Percentiles rank a stretch among this genome's conserved stretches.
These are phyloP conservation scores for Stegophylla sp. DNA, from an alignment of 2,888 invertebrate genomes.

Conservation along the genomic window DNA sequence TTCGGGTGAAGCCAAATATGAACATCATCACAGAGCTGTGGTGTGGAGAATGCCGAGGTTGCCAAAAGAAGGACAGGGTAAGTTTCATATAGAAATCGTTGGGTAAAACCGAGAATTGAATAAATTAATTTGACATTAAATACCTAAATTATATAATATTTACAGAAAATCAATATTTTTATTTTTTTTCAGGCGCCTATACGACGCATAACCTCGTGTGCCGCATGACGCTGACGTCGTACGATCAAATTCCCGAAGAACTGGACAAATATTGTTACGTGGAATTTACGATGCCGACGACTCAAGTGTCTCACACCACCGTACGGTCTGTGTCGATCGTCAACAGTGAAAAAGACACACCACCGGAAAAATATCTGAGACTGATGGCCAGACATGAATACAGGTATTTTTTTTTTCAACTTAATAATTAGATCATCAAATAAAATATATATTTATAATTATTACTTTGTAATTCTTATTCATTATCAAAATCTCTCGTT, in stretches of 20 bases:
- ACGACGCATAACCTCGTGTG: slow-evolving; percentile 96
- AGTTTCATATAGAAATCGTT: no score
- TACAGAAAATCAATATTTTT: no score
- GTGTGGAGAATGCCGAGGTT: slow-evolving; percentile 98
- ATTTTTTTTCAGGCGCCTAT: slow-evolving; percentile 90
- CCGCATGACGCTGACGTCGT: slow-evolving; percentile 92
- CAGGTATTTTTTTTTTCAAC: slow-evolving; percentile 72
- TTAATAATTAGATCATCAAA: no score
- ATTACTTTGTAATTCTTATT: no score
- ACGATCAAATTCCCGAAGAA: slow-evolving; percentile 95
- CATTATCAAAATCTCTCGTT: no score
- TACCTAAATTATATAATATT: background rate
- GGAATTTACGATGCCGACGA: slow-evolving; percentile 98
- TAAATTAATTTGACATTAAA: no score
- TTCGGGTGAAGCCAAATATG: slow-evolving; percentile 96
- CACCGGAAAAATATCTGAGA: slow-evolving; percentile 97
- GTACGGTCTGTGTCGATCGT: slow-evolving; percentile 91
- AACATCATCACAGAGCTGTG: slow-evolving; percentile 95
- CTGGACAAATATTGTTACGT: slow-evolving; percentile 87
- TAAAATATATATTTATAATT: no score
- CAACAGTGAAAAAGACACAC: slow-evolving; percentile 82
- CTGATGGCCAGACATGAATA: slow-evolving; percentile 96
- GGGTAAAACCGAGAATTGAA: no score
- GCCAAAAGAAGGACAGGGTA: slow-evolving; percentile 98
- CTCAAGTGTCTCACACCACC: slow-evolving; percentile 91